Conservation (phyloP, 2,113 vertebrate genomes). For the Maccullochella peelii region DNA sequence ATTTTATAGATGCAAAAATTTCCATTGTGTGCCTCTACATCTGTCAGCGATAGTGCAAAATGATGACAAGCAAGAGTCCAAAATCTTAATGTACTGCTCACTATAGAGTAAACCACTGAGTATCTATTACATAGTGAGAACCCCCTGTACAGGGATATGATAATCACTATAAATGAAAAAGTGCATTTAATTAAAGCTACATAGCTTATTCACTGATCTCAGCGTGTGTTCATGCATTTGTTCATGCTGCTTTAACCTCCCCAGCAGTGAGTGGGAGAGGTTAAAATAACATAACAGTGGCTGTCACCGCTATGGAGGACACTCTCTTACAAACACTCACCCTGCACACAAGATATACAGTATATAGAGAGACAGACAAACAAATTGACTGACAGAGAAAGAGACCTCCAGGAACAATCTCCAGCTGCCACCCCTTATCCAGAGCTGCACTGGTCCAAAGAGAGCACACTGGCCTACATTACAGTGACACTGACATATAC, state of each 20-base stretch:
- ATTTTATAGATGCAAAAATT: background rate
- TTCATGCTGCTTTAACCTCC: slow-evolving; percentile 38
- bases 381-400: slow-evolving; percentile 42
- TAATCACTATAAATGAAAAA: background rate
- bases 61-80: background rate
- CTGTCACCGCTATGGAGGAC: slow-evolving; percentile 11
- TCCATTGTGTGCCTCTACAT: background rate
- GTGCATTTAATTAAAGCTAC: background rate
- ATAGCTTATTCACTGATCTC: background rate
- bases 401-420: slow-evolving; percentile 64
- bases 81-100: background rate
- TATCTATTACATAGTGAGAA: background rate
- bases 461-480: slow-evolving; percentile 69
- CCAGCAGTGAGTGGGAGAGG: slow-evolving; percentile 35
- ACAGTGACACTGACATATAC: slow-evolving; percentile 57
- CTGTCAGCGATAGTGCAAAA: background rate
- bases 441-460: slow-evolving; percentile 46
- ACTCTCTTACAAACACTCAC: background rate
- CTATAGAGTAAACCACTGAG: background rate
- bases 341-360: slow-evolving; percentile 4
- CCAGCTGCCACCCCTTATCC: slow-evolving; percentile 51
- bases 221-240: slow-evolving; percentile 18
- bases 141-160: background rate
- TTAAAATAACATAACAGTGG: slow-evolving; percentile 44
- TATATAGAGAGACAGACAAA: slow-evolving; percentile 6